Evolutionary conservation across 2,888 invertebrate species (phyloP).

Genomic region (Dilophus febrilis): DNA sequence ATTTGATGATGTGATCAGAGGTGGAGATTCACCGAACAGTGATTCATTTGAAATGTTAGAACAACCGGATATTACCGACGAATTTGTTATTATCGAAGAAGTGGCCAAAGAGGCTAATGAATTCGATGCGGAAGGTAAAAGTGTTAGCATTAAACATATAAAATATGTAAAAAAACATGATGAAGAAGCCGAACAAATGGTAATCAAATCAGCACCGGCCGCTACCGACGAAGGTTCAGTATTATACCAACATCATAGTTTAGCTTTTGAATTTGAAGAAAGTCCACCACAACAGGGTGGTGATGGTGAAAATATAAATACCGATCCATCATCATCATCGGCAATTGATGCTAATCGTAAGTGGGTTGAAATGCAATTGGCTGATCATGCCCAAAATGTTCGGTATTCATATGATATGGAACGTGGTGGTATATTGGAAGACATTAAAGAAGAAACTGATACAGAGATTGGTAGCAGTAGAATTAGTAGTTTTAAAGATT

Average conservation of each 20-base stretch:
- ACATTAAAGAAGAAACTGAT: constrained; percentile 83
- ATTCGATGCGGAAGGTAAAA: constrained; percentile 66
- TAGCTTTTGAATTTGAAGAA: constrained; percentile 56
- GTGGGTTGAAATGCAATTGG: constrained; percentile 79
- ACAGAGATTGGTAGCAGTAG: constrained; percentile 62
- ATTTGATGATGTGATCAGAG: constrained; percentile 34
- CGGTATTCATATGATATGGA: constrained; percentile 65
- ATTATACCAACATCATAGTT: constrained; percentile 37
- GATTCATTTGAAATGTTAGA: constrained; percentile 80
- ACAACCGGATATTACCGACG: constrained; percentile 71
- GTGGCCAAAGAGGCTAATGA: constrained; percentile 75
- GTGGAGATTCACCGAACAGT: constrained; percentile 57
- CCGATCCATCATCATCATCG: constrained; percentile 20
- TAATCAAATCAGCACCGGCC: constrained; percentile 50
- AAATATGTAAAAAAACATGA: constrained; percentile 43
- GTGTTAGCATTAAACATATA: constrained; percentile 45
- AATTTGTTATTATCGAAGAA: constrained; percentile 76
- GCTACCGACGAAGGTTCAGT: constrained; percentile 41
- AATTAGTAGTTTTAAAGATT: constrained; percentile 66
- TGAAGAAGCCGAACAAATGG: constrained; percentile 44
- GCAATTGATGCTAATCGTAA: constrained; percentile 61
- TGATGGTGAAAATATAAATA: constrained; percentile 15
- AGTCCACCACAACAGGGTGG: constrained; percentile 31
- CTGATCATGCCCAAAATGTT: constrained; percentile 37
- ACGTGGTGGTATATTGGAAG: constrained; percentile 68